Percentiles rank a stretch among this genome's conserved stretches.
Conservation (phyloP, 1,140 invertebrate genomes). For the Drosophila lowei region DNA sequence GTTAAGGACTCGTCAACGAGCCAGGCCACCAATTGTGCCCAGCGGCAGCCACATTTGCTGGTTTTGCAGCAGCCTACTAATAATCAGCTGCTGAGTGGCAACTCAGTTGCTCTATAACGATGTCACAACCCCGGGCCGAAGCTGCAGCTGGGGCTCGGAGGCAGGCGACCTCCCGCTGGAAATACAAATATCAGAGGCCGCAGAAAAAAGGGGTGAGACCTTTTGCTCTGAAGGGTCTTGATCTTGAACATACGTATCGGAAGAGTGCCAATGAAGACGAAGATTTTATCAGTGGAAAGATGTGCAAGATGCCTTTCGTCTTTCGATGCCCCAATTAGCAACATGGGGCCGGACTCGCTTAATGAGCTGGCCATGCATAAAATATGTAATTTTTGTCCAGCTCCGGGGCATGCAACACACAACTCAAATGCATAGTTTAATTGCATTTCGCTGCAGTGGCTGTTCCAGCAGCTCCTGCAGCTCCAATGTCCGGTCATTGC, state of each 20-base stretch:
- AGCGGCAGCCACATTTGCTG: constrained; percentile 71
- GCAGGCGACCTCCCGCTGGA: constrained; percentile 31
- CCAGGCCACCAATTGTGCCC: constrained; percentile 72
- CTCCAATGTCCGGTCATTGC: constrained; percentile 48
- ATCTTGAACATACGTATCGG: constrained; percentile 14
- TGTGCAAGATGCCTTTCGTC: no score
- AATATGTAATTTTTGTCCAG: constrained; percentile 37
- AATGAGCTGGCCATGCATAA: constrained; percentile 63
- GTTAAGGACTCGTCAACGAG: constrained; percentile 13
- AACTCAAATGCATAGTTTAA: constrained; percentile 76
- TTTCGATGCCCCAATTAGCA: constrained; percentile 25
- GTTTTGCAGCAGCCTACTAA: constrained; percentile 60
- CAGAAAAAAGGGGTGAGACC: background rate
- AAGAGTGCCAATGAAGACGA: constrained; percentile 4
- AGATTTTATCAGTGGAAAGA: constrained; percentile 5
- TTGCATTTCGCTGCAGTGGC: constrained; percentile 56
- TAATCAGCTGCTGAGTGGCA: constrained; percentile 39
- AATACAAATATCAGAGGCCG: constrained; percentile 21
- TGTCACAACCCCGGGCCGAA: constrained; percentile 16
- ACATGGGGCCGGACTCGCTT: constrained; percentile 30
- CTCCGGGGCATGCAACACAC: constrained; percentile 42
- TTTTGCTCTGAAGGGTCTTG: background rate
- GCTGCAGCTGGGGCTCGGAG: no score
- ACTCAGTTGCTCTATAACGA: constrained; percentile 47
- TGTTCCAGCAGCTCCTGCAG: constrained; percentile 7